Conservation (phyloP, 2,113 vertebrate species). For the Symphodus melops region DNA sequence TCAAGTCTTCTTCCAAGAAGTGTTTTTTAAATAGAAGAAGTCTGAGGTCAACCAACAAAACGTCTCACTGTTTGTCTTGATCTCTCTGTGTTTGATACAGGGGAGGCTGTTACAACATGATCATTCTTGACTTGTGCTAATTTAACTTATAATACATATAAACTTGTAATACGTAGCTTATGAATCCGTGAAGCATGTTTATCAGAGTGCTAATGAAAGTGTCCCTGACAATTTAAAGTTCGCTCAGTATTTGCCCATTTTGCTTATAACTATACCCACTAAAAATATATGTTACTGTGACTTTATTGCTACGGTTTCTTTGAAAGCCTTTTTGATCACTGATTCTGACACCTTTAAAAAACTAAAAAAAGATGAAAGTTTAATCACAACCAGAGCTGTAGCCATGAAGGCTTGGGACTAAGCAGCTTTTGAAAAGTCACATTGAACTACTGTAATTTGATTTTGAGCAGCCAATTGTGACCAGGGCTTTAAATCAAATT, state of each 20-base stretch:
- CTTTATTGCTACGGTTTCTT: slow-evolving; percentile 48
- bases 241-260: slow-evolving; percentile 13
- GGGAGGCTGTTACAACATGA: not conserved
- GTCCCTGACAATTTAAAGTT: slow-evolving; percentile 1
- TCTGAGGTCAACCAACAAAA: slow-evolving; percentile 2
- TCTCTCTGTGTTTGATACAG: not conserved
- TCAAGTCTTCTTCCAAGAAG: not conserved
- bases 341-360: not conserved
- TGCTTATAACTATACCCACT: slow-evolving; percentile 39
- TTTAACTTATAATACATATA: too few relatives aligned
- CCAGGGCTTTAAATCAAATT: too few relatives aligned
- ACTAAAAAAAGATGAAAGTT: not conserved
- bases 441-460: too few relatives aligned
- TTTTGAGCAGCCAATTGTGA: too few relatives aligned
- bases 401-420: too few relatives aligned
- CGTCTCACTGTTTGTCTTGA: not conserved
- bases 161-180: not conserved
- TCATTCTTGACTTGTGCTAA: not conserved
- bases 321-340: slow-evolving; percentile 4
- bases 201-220: slow-evolving; percentile 27
- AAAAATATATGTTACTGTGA: slow-evolving; percentile 20
- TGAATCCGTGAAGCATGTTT: not conserved
- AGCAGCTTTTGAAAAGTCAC: not conserved
- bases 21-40: not conserved
- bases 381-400: not conserved